Percentiles rank a stretch among this genome's conserved stretches.
phyloP scores from a whole-genome alignment of 2,797 vertebrate genomes.

The Pseudopleuronectes americanus region DNA sequence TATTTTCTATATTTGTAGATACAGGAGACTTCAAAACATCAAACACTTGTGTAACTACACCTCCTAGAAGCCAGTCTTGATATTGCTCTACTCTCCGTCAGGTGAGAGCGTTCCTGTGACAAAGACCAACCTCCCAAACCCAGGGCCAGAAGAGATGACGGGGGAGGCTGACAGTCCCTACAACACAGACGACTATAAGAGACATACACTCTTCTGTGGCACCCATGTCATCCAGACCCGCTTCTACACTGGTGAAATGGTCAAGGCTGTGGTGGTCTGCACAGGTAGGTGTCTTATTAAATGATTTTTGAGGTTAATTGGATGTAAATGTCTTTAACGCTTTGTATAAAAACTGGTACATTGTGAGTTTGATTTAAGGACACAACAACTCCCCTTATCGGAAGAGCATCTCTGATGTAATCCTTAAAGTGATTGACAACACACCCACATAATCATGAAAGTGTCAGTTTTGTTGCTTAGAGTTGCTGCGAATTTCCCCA shows the following conservation, averaged over 20 bases:
- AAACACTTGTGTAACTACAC: not conserved
- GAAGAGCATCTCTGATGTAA: not conserved
- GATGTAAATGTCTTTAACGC: not conserved
- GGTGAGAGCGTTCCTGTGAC: conserved; percentile 99
- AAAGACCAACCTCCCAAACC: conserved; percentile 96
- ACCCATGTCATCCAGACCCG: conserved; percentile 97
- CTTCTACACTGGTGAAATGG: conserved; percentile 95
- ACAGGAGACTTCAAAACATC: not conserved
- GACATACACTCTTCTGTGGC: conserved; percentile 97
- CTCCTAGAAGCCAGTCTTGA: conserved; percentile 2
- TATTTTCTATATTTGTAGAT: not conserved
- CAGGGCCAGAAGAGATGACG: conserved; percentile 76
- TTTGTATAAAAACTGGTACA: not conserved
- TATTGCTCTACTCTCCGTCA: conserved; percentile 51
- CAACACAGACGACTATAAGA: conserved; percentile 89
- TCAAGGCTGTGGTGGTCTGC: conserved; percentile 94
- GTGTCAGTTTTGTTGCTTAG: too few relatives aligned
- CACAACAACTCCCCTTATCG: not conserved
- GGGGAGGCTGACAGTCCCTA: conserved; percentile 83
- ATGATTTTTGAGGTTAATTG: not conserved
- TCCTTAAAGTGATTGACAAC: too few relatives aligned
- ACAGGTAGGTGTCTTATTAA: conserved; percentile 82
- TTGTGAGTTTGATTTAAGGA: not conserved
- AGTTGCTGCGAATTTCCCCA: not conserved
- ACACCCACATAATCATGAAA: not conserved